Evolutionary conservation across 2,888 invertebrate genomes (phyloP).

Genomic region (Seira musarum): DNA sequence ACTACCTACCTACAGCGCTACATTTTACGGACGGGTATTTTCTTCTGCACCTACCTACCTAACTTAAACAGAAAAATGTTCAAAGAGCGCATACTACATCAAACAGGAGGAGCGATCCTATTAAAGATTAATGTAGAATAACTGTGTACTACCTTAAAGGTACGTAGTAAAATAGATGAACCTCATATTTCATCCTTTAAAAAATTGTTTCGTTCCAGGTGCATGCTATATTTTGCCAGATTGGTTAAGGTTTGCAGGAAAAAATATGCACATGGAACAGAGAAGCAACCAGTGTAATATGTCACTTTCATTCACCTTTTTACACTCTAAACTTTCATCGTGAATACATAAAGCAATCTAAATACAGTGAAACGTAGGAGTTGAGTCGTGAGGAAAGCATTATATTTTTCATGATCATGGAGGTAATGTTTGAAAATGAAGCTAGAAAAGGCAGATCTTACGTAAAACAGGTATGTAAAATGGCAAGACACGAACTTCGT

Average conservation of each 20-base stretch:
- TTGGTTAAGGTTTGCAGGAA: not conserved
- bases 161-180: too few relatives aligned
- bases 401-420: too few relatives aligned
- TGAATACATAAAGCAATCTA: not conserved
- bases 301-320: slow-evolving; percentile 47
- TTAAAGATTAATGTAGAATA: slow-evolving; percentile 57
- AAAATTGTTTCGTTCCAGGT: slow-evolving; percentile 55
- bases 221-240: slow-evolving; percentile 21
- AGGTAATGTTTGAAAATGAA: not conserved
- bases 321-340: not conserved
- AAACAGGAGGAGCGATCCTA: slow-evolving; percentile 56
- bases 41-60: too few relatives aligned
- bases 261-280: slow-evolving; percentile 15
- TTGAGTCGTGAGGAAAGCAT: not conserved
- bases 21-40: too few relatives aligned
- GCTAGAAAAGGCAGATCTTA: not conserved
- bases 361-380: not conserved
- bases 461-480: not conserved
- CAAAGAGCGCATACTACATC: slow-evolving; percentile 35
- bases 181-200: too few relatives aligned
- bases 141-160: too few relatives aligned
- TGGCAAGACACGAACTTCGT: not conserved
- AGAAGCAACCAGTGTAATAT: slow-evolving; percentile 51
- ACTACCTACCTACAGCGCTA: too few relatives aligned
- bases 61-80: not conserved